Percentiles rank a stretch among this genome's conserved stretches.
phyloP scores from a whole-genome alignment of 1,140 invertebrate species.

The Microvelia longipes region DNA sequence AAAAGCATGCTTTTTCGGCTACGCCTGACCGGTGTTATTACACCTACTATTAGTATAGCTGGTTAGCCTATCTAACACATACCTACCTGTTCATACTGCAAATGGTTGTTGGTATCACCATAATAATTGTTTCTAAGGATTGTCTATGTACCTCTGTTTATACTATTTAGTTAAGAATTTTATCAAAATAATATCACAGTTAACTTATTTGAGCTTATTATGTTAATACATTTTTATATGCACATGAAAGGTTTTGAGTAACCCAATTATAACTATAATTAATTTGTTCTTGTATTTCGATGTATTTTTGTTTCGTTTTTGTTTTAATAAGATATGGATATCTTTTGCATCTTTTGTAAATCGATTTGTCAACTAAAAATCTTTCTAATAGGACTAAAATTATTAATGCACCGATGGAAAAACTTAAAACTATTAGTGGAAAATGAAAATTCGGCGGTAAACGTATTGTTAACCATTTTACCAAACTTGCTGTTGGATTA shows the following conservation, averaged over 20 bases:
- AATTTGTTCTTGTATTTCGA: background rate
- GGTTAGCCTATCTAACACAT: too few species aligned
- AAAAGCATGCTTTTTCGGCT: too few species aligned
- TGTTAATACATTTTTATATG: background rate
- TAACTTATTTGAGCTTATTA: constrained; percentile 1
- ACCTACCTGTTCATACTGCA: too few species aligned
- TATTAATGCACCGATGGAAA: too few species aligned
- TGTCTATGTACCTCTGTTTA: too few species aligned
- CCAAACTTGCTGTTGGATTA: background rate
- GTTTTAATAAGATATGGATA: background rate
- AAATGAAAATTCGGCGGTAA: background rate
- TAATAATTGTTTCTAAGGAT: too few species aligned
- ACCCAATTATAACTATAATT: background rate
- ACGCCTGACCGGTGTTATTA: too few species aligned
- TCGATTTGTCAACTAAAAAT: background rate
- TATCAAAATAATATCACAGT: too few species aligned
- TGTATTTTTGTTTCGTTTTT: background rate
- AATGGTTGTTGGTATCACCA: too few species aligned
- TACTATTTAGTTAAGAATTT: too few species aligned
- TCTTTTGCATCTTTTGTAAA: background rate
- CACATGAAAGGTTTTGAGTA: background rate
- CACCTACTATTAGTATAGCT: too few species aligned
- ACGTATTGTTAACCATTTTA: background rate
- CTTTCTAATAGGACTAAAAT: background rate
- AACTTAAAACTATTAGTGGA: background rate